A percentile compares a stretch with the other conserved stretches of the same genome.
Evolutionary conservation across 23 tunicate species (phyloP).

Genomic region (Trididemnum nubilum): DNA sequence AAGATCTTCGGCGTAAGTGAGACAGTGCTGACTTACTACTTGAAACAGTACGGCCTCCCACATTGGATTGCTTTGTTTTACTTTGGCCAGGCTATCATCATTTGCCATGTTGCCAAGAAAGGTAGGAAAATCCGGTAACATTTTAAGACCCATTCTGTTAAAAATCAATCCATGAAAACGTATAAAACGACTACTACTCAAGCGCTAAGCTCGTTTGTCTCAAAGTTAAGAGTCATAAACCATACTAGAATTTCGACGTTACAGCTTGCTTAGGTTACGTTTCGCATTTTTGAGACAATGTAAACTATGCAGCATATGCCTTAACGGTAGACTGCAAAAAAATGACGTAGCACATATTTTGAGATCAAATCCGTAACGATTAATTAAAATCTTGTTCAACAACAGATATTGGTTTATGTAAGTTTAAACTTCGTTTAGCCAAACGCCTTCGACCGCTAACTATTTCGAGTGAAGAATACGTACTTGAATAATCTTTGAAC

Average conservation of each 20-base stretch:
- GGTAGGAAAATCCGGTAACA: conserved; percentile 48
- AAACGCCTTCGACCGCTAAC: not conserved
- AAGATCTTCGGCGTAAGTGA: not conserved
- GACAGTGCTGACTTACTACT: not conserved
- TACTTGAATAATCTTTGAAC: conserved; percentile 70
- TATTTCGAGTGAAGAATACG: not conserved
- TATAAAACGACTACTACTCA: not conserved
- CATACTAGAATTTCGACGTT: too few relatives aligned
- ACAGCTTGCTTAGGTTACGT: too few relatives aligned
- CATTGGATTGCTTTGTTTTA: not conserved
- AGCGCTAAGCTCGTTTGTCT: too few relatives aligned
- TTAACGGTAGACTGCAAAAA: too few relatives aligned
- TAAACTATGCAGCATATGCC: too few relatives aligned
- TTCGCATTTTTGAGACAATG: too few relatives aligned
- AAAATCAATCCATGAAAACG: not conserved
- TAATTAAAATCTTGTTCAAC: not conserved
- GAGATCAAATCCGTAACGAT: not conserved
- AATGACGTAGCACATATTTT: too few relatives aligned
- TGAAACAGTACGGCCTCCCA: not conserved
- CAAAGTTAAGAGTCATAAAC: too few relatives aligned
- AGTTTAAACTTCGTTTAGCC: not conserved
- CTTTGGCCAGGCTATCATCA: not conserved
- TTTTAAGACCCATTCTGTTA: conserved; percentile 54
- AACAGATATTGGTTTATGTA: too few relatives aligned
- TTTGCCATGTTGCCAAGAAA: conserved; percentile 29